These are phyloP conservation scores for Nemurella pictetii DNA, from an alignment of 2,888 invertebrate species.

Conservation along the genomic window DNA sequence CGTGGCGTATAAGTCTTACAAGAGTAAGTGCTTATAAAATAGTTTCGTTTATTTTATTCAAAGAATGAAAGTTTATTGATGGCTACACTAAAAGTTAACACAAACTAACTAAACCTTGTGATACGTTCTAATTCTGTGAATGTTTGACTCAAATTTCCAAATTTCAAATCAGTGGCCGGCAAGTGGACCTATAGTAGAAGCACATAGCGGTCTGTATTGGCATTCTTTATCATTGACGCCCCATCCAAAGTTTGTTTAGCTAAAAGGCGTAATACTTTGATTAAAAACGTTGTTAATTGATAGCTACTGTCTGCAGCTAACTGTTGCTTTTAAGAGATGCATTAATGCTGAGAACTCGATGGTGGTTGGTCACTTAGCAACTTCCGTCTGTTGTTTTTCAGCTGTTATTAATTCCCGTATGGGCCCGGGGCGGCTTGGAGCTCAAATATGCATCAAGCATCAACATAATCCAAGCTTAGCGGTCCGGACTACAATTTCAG, in stretches of 20 bases:
- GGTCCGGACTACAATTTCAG: neutral
- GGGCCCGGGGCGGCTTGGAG: neutral
- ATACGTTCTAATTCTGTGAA: too few species aligned
- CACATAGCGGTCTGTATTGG: neutral
- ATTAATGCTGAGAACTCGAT: neutral
- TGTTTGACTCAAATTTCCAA: too few species aligned
- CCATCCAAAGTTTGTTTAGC: neutral
- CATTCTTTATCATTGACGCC: neutral
- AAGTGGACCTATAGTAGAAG: too few species aligned
- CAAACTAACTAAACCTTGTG: too few species aligned
- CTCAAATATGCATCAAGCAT: slow-evolving; percentile 17
- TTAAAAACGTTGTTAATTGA: neutral
- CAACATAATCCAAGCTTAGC: slow-evolving; percentile 9
- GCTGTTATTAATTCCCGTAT: slow-evolving; percentile 1
- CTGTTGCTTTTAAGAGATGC: neutral
- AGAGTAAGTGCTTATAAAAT: too few species aligned
- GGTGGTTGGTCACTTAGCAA: neutral
- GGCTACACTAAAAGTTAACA: too few species aligned
- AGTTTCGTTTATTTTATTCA: too few species aligned
- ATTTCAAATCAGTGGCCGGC: too few species aligned
- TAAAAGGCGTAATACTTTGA: neutral
- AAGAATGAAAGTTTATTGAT: too few species aligned
- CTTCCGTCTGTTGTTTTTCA: neutral
- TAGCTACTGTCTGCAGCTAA: neutral
- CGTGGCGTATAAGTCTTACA: too few species aligned